These are phyloP conservation scores for Hypomecis punctinalis DNA, from an alignment of 2,888 invertebrate species.

Conservation along the genomic window DNA sequence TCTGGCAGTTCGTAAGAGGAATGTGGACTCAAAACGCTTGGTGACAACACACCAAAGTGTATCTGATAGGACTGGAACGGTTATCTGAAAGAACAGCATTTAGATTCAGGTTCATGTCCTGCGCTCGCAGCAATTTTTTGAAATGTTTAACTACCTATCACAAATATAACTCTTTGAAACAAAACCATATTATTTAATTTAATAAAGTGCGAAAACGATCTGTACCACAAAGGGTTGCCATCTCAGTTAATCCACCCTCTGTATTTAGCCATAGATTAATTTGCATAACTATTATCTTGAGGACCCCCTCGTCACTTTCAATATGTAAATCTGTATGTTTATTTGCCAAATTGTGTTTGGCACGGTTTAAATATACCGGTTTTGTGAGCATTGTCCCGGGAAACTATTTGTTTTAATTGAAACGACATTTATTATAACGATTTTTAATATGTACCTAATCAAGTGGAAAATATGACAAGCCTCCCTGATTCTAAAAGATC, in stretches of 20 bases:
- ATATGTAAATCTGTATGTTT: slow-evolving; percentile 68
- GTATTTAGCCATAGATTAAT: slow-evolving; percentile 60
- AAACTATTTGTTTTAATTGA: slow-evolving; percentile 23
- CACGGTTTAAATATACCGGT: slow-evolving; percentile 47
- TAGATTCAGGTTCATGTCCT: too few relatives aligned
- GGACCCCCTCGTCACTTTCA: slow-evolving; percentile 61
- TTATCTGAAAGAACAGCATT: too few relatives aligned
- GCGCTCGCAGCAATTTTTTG: too few relatives aligned
- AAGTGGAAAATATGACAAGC: too few relatives aligned
- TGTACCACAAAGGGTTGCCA: slow-evolving; percentile 28
- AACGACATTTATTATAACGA: too few relatives aligned
- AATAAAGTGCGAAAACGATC: slow-evolving; percentile 44
- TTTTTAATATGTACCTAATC: too few relatives aligned
- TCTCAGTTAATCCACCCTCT: slow-evolving; percentile 36
- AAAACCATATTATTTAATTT: slow-evolving; percentile 31
- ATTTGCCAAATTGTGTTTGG: slow-evolving; percentile 76
- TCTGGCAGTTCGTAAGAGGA: too few relatives aligned
- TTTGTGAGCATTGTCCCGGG: slow-evolving; percentile 26
- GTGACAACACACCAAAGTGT: too few relatives aligned
- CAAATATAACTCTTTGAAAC: too few relatives aligned
- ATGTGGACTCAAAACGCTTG: too few relatives aligned
- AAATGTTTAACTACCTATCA: background rate
- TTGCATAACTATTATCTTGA: slow-evolving; percentile 72
- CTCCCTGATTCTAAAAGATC: too few relatives aligned
- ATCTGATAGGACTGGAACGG: too few relatives aligned